Evolutionary conservation across 2,888 invertebrate genomes (phyloP).

Genomic region (Coelinius sp.): DNA sequence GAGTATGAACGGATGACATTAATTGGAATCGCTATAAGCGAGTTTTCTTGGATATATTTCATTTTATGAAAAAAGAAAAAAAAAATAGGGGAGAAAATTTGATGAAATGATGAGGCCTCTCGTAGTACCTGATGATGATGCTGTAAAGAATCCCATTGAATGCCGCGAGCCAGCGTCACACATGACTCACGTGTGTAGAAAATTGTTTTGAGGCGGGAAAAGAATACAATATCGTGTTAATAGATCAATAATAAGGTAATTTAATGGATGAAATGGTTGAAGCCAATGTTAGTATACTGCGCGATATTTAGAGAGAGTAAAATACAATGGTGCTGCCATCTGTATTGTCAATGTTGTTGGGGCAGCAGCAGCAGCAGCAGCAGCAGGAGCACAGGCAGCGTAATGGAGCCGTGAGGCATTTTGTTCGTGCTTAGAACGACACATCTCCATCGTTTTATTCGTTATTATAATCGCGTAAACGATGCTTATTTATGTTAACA

Average conservation of each 20-base stretch:
- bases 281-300: slow-evolving; percentile 51
- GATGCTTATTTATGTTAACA: slow-evolving; percentile 36
- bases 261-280: slow-evolving; percentile 55
- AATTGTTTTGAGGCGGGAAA: slow-evolving; percentile 57
- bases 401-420: slow-evolving; percentile 70
- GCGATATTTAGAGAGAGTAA: slow-evolving; percentile 25
- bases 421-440: slow-evolving; percentile 57
- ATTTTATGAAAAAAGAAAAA: neutral
- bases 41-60: slow-evolving; percentile 12
- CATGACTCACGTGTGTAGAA: slow-evolving; percentile 55
- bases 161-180: neutral
- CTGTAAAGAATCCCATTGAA: neutral
- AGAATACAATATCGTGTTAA: slow-evolving; percentile 60
- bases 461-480: slow-evolving; percentile 23
- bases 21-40: slow-evolving; percentile 71
- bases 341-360: slow-evolving; percentile 86
- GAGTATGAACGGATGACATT: slow-evolving; percentile 64
- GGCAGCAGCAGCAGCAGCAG: slow-evolving; percentile 61
- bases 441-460: slow-evolving; percentile 36
- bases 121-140: no score
- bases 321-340: slow-evolving; percentile 75
- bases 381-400: slow-evolving; percentile 56
- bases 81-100: neutral
- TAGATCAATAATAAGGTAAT: slow-evolving; percentile 70
- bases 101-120: neutral